Percentiles rank a stretch among this genome's conserved stretches.
Evolutionary conservation across 2,888 invertebrate species (phyloP).

Genomic region (Rhopalosiphum nymphaeae): DNA sequence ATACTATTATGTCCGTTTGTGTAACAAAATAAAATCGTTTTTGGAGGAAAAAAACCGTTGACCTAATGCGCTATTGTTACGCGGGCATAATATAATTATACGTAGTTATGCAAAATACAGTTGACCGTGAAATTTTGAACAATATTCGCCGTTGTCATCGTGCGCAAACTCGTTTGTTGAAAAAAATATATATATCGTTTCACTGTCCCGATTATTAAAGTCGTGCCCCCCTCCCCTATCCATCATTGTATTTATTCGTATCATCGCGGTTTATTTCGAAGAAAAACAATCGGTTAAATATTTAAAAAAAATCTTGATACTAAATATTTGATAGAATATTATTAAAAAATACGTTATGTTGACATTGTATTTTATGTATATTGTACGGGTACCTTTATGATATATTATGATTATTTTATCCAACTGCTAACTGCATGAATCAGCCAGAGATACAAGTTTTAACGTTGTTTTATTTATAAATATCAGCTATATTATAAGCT

Average conservation of each 20-base stretch:
- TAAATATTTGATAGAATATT: background rate
- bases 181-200: background rate
- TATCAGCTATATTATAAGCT: background rate
- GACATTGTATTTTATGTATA: background rate
- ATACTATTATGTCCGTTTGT: background rate
- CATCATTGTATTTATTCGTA: background rate
- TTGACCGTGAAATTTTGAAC: background rate
- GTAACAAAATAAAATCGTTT: background rate
- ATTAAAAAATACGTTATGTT: background rate
- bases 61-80: conserved; percentile 5
- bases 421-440: fast-evolving
- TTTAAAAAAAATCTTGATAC: background rate
- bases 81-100: background rate
- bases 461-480: background rate
- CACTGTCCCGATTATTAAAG: background rate
- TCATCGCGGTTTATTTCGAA: background rate
- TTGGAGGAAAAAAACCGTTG: background rate
- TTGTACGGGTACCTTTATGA: background rate
- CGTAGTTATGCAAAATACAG: background rate
- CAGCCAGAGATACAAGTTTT: background rate
- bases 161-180: background rate
- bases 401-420: background rate
- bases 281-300: background rate
- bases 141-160: background rate
- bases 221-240: background rate